Base-by-base conservation (phyloP, 2,888 invertebrate species). In the Sarcophaga subvicina region DNA sequence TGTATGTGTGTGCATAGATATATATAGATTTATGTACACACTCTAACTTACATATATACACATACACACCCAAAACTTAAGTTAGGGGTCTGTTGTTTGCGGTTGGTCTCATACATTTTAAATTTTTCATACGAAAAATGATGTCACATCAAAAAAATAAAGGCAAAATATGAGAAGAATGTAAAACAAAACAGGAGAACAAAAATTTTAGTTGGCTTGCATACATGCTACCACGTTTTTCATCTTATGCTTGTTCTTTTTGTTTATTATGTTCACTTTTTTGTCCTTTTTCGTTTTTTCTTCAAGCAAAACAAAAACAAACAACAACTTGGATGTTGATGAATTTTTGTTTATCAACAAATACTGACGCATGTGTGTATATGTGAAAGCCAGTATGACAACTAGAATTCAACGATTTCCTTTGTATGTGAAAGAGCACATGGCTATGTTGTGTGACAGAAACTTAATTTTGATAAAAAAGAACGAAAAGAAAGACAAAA, bases 41-140 rank as follows among this genome's bases (percentile, higher is more conserved):
- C 37, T 37, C 37, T 10, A 6, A 37, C 49, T 49, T 14, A 3
- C 1, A 49, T 22, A 22, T 22, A 22, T 49, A 14, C 14, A 14
- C 11, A 14, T 54, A 77, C 67, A 72, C 73, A 73, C 69, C 79
- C 69, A 69, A 73, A 80, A 75, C 80, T 77, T 72, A 67, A 77
- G 71, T 80, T 71, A 66, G 60, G 62, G 76, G 3, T 59, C 3
- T 63, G 10, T 45, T 77, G 76, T 85, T 82, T 87, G 72, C 75
- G 78, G 71, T 80, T 82, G 22, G 47, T 80, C 85, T 82, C 82
- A 87, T 87, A 80, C 85, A 85, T 87, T 85, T 82, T 78, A 80
- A 85, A 85, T 85, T 85, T 72, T 81, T 79, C 81, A 60, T 73
- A 63, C 67, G 17, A 67, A 81, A 80, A 84, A 81, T 87, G 87